Evolutionary conservation across 2,888 invertebrate species (phyloP).

Genomic region (Plagodis pulveraria): DNA sequence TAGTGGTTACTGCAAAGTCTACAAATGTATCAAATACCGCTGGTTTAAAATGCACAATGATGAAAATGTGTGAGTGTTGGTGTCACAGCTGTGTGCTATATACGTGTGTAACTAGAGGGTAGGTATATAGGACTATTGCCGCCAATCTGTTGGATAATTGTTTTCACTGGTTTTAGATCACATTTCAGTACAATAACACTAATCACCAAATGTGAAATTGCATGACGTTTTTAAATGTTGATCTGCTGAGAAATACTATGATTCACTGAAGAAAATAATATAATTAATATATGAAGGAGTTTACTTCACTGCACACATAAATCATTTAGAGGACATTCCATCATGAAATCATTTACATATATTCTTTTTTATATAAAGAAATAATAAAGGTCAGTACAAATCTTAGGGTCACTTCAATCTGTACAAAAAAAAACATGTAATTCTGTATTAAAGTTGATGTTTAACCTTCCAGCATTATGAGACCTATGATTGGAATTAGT

Average conservation of each 20-base stretch:
- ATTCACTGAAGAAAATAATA: constrained; percentile 38
- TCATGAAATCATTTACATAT: constrained; percentile 51
- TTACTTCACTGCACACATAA: constrained; percentile 46
- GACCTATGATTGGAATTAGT: constrained; percentile 80
- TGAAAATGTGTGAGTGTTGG: constrained; percentile 16
- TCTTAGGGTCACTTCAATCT: constrained; percentile 71
- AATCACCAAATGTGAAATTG: constrained; percentile 57
- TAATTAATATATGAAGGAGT: constrained; percentile 46
- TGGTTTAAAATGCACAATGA: constrained; percentile 44
- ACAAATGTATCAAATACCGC: constrained; percentile 51
- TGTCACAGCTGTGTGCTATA: constrained; percentile 37
- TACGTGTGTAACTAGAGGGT: constrained; percentile 47
- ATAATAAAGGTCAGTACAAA: constrained; percentile 80
- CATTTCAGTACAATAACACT: constrained; percentile 78
- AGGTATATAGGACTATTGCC: constrained; percentile 54
- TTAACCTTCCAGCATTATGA: constrained; percentile 84
- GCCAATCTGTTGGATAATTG: constrained; percentile 54
- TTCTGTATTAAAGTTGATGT: constrained; percentile 82
- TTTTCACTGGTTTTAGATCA: constrained; percentile 78
- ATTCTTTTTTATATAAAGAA: constrained; percentile 54
- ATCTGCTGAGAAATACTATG: constrained; percentile 41
- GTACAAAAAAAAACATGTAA: constrained; percentile 65
- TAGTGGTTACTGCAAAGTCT: constrained; percentile 20
- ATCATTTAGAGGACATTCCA: constrained; percentile 35
- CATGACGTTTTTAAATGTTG: constrained; percentile 33